A percentile compares a stretch with the other conserved stretches of the same genome.
phyloP scores from a whole-genome alignment of 1,140 invertebrate species.

The Maconellicoccus hirsutus region DNA sequence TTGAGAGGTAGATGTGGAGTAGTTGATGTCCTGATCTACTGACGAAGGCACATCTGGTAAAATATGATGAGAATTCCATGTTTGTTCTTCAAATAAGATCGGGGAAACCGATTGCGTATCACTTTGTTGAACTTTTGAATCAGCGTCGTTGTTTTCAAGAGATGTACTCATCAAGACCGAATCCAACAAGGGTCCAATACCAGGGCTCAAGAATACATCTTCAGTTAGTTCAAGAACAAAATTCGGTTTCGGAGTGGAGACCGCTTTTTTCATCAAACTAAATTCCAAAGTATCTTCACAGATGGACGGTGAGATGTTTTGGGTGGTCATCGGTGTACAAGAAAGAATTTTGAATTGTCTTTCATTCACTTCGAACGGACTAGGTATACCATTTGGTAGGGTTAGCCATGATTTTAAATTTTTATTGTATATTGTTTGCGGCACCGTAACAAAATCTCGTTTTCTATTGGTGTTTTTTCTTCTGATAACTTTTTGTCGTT shows the following conservation, averaged over 20 bases:
- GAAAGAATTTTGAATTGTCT: background rate
- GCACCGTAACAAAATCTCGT: slow-evolving; percentile 23
- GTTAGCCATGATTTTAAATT: slow-evolving; percentile 29
- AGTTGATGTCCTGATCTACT: slow-evolving; percentile 23
- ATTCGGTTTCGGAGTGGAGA: slow-evolving; percentile 4
- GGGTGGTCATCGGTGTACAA: slow-evolving; percentile 14
- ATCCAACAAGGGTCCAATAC: slow-evolving; percentile 25
- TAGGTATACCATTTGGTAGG: slow-evolving; percentile 32
- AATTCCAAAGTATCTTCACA: background rate
- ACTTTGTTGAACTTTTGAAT: background rate
- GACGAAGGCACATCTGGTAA: slow-evolving; percentile 28
- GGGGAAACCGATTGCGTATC: background rate
- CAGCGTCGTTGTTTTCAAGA: slow-evolving; percentile 16
- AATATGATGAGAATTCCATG: slow-evolving; percentile 30
- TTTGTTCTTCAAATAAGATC: slow-evolving; percentile 29
- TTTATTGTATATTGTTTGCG: background rate
- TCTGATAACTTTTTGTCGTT: slow-evolving; percentile 37
- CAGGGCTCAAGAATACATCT: slow-evolving; percentile 23
- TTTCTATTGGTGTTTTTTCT: slow-evolving; percentile 33
- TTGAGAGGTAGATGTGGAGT: background rate
- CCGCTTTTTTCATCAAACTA: background rate
- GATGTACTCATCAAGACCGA: background rate
- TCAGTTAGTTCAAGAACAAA: background rate
- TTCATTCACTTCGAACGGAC: slow-evolving; percentile 26
- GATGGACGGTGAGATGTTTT: slow-evolving; percentile 19